phyloP scores from a whole-genome alignment of 2,113 vertebrate species.

The Chaenocephalus aceratus region DNA sequence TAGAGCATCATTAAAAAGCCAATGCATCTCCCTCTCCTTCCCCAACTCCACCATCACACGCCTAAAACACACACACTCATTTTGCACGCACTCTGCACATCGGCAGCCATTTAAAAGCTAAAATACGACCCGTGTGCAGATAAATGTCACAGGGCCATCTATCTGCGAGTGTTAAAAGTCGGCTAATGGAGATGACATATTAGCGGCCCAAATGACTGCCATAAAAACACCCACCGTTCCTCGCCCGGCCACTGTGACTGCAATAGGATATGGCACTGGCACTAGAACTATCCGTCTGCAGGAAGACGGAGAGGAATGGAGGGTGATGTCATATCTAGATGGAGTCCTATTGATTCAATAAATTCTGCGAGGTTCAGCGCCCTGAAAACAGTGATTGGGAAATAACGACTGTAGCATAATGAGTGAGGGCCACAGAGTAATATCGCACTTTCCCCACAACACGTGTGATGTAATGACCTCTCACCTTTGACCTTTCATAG shows the following conservation, averaged over 20 bases:
- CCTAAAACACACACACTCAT: conserved; percentile 54
- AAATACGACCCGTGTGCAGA: conserved; percentile 76
- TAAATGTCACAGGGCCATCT: conserved; percentile 81
- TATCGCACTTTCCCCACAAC: conserved; percentile 31
- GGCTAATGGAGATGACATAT: conserved; percentile 83
- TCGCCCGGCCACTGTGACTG: conserved; percentile 58
- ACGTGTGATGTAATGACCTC: conserved; percentile 56
- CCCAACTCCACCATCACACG: conserved; percentile 11
- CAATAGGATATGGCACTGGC: conserved; percentile 50
- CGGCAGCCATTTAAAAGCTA: conserved; percentile 72
- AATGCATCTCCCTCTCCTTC: conserved; percentile 56
- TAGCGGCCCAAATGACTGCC: conserved; percentile 79
- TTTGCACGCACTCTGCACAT: conserved; percentile 64
- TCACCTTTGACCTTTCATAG: conserved; percentile 67
- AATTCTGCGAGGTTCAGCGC: conserved; percentile 14
- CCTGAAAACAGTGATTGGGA: conserved; percentile 22
- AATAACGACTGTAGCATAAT: conserved; percentile 40
- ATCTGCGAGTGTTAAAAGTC: conserved; percentile 79
- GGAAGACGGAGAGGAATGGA: conserved; percentile 24
- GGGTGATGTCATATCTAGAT: conserved; percentile 71
- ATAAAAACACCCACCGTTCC: conserved; percentile 76
- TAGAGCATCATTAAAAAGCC: conserved; percentile 76
- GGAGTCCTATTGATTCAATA: conserved; percentile 50
- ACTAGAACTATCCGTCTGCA: conserved; percentile 41
- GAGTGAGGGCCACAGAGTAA: conserved; percentile 15